Base-by-base conservation (phyloP, 2,113 vertebrate genomes). In the Megaceryle maxima region DNA sequence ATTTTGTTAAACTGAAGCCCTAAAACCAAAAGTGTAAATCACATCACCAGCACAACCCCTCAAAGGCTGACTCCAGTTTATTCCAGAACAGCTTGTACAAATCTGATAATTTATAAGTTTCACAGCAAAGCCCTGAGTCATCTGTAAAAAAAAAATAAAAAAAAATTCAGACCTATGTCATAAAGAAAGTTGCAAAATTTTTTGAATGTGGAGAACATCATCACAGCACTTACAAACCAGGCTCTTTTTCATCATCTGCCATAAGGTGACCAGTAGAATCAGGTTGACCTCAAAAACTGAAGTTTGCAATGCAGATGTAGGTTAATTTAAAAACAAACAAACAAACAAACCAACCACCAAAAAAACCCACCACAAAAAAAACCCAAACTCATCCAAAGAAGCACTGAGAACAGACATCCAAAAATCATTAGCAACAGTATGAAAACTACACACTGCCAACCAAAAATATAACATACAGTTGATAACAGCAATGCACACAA, bases 31-130 rank as follows among this genome's bases (percentile, higher is more conserved):
- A 84, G 50, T 14, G 25, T 91, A 94, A 92, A 92, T 89, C 16
- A 87, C 77, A 96, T 76, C 72, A 72, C 20, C 69, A 81, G 57
- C 41, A 79, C 50, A 89, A 76, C 18, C 16, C 35, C 39, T 43
- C 26, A 87, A 85, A 81, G 92, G 68, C 59, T 87, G 91, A 72
- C 60, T 91, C 73, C 48, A 73, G 50, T 69, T 89, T 76, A 37
- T 85, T 92, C 81, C 87, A 87, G 83, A 92, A 89, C 84, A 83
- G 39, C 91, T 82, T 82, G 81, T 87, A 94, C 78, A 82, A 72
- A 50, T 44, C 57, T 63, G 74, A 64, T 79, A 80, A 69, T 87
- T 88, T 62, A 64, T 10, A 48, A 94, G 51, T 74, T 68, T 51
- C 39, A 72, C 35, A 82, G 57, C 48, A 91, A 91, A 95, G 69